Base-by-base conservation (phyloP, 2,113 vertebrate species). In the Poeciliopsis turrubarensis region DNA sequence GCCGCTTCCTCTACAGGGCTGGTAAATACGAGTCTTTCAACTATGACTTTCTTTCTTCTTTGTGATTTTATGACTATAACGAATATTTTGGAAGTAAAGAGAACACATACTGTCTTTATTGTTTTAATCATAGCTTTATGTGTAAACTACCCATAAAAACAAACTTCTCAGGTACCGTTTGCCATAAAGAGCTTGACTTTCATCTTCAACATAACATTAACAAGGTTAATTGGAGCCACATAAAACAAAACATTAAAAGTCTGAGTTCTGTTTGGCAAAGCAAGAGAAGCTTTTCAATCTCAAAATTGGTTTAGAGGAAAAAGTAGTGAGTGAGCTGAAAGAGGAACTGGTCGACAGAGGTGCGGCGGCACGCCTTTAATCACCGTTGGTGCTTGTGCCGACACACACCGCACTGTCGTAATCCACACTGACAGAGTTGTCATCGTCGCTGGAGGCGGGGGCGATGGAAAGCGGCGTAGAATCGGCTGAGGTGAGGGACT, bases 341-440 rank as follows among this genome's bases (percentile, higher is more conserved):
- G 80, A 84, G 73, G 54, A 80, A 68, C 81, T 73, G 81, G 79
- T 66, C 25, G 68, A 39, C 54, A 70, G 83, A 89, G 81, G 89
- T 89, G 85, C 66, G 32, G 84, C 84, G 80, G 85, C 78, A 54
- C 12, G 0, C 69, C 85, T 89, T 91, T 89, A 89, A 91, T 91
- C 83, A 44, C 66, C 17, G 54, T 60, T 79, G 74, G 83, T 83
- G 80, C 78, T 82, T 81, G 39, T 22, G 68, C 80, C 57, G 47
- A 77, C 60, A 77, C 86, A 77, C 81, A 74, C 79, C 27, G 63
- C 79, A 89, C 86, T 81, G 89, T 86, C 88, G 87, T 91, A 93
- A 92, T 93, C 92, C 86, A 72, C 88, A 89, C 86, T 93, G 93
- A 93, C 90, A 93, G 92, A 83, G 85, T 93, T 93, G 90, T 93